phyloP scores from a whole-genome alignment of 2,888 invertebrate species.

The Cantharis lateralis region DNA sequence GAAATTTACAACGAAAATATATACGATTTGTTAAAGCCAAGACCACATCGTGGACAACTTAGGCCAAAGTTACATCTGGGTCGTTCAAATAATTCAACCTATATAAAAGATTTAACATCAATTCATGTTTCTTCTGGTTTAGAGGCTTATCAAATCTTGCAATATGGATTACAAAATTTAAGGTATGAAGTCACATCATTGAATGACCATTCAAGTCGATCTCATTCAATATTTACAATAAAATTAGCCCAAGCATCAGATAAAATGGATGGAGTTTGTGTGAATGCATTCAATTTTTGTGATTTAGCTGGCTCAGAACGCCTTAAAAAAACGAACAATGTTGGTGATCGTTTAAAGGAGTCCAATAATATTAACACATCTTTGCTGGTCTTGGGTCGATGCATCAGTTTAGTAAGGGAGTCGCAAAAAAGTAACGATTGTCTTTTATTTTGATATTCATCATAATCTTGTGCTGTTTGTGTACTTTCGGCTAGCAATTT shows the following conservation, averaged over 20 bases:
- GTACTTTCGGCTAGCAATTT: neutral
- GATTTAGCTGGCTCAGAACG: conserved; percentile 92
- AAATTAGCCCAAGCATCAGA: conserved; percentile 68
- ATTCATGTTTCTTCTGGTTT: conserved; percentile 60
- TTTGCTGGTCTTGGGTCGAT: conserved; percentile 82
- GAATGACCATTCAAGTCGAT: conserved; percentile 82
- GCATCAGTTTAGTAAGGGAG: conserved; percentile 66
- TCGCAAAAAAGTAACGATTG: conserved; percentile 44
- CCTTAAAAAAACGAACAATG: conserved; percentile 72
- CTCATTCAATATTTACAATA: conserved; percentile 87
- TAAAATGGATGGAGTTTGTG: conserved; percentile 40
- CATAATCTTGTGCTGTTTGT: neutral
- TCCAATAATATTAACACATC: conserved; percentile 90
- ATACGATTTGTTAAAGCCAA: conserved; percentile 75
- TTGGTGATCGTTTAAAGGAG: conserved; percentile 77
- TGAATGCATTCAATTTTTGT: conserved; percentile 73
- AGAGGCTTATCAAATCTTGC: conserved; percentile 80
- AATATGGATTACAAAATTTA: conserved; percentile 76
- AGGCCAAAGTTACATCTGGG: conserved; percentile 65
- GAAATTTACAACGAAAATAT: conserved; percentile 91
- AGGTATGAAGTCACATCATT: conserved; percentile 78
- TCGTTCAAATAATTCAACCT: conserved; percentile 59
- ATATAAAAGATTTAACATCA: conserved; percentile 60
- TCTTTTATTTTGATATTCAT: neutral
- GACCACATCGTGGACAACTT: conserved; percentile 48